Conservation (phyloP, 2,113 vertebrate genomes). For the Sus scrofa region T2T-Sscrofa CM000812.6:218820501-218821000, state of each 20-base stretch:
- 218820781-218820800: constrained; percentile 16
- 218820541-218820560: background rate
- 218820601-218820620: background rate
- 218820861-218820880: background rate
- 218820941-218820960: background rate
- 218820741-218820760: background rate
- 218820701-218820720: background rate
- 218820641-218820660: background rate
- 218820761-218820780: background rate
- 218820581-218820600: background rate
- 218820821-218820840: background rate
- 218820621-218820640: background rate
- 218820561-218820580: background rate
- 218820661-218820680: background rate
- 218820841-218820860: background rate
- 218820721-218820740: background rate
- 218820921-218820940: background rate
- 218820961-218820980: background rate
- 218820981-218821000: background rate
- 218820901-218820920: background rate
- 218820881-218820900: background rate
- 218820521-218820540: background rate
- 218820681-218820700: background rate
- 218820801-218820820: background rate
- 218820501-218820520: background rate